phyloP scores from a whole-genome alignment of 2,888 invertebrate species.

The Drosophila pseudotakahashii region DNA sequence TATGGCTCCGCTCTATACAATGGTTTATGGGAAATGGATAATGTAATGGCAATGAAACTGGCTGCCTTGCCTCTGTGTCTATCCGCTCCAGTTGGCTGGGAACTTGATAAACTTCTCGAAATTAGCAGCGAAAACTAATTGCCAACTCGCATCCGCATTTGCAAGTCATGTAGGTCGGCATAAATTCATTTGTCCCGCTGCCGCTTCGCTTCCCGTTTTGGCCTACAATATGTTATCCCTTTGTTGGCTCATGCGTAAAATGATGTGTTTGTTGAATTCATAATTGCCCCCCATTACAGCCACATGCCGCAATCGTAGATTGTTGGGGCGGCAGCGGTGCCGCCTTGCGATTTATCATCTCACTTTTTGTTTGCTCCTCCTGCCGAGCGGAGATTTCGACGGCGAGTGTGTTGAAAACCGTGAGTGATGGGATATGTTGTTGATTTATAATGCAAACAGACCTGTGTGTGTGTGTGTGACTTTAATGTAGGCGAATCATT shows the following conservation, averaged over 20 bases:
- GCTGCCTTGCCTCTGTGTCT: constrained; percentile 2
- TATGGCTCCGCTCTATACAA: neutral
- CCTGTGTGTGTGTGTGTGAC: constrained; percentile 7
- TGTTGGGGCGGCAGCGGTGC: constrained; percentile 1
- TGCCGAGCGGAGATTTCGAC: constrained; percentile 18
- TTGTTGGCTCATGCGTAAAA: constrained; percentile 53
- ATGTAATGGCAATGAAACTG: constrained; percentile 4
- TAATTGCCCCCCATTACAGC: constrained; percentile 54
- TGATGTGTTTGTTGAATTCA: constrained; percentile 57
- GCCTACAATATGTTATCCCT: constrained; percentile 50
- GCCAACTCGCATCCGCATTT: constrained; percentile 36
- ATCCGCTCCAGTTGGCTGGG: constrained; percentile 28
- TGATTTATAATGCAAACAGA: constrained; percentile 42
- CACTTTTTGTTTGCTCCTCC: constrained; percentile 33
- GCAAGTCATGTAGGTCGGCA: constrained; percentile 48
- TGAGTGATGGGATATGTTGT: constrained; percentile 46
- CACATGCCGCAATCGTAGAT: constrained; percentile 45
- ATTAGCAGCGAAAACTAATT: constrained; percentile 50
- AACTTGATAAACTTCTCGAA: constrained; percentile 35
- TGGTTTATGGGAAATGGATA: constrained; percentile 7
- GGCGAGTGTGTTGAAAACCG: constrained; percentile 41
- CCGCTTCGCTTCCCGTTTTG: constrained; percentile 4
- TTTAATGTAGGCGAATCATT: constrained; percentile 34
- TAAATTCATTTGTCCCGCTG: constrained; percentile 28
- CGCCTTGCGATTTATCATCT: constrained; percentile 50